Evolutionary conservation across 2,113 vertebrate genomes (phyloP).

Genomic region (Gobius niger): DNA sequence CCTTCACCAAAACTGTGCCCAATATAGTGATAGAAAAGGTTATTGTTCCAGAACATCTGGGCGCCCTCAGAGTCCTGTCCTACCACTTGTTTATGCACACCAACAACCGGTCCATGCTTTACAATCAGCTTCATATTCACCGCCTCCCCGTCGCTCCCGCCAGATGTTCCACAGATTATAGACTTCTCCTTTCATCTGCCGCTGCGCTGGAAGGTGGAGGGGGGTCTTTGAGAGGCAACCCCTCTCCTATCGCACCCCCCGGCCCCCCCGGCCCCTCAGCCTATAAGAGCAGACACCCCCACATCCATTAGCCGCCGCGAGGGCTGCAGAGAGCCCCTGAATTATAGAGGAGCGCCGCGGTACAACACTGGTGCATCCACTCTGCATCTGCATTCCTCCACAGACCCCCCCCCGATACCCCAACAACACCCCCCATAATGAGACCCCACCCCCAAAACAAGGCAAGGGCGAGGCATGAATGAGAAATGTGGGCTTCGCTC

Average conservation of each 20-base stretch:
- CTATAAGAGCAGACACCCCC: constrained; percentile 44
- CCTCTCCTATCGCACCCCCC: constrained; percentile 14
- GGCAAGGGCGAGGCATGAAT: constrained; percentile 37
- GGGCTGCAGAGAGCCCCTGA: constrained; percentile 68
- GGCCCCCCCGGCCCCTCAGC: constrained; percentile 19
- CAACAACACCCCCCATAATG: constrained; percentile 38
- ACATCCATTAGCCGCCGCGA: constrained; percentile 68
- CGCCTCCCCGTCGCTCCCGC: constrained; percentile 35
- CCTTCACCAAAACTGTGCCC: no score
- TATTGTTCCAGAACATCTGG: neutral
- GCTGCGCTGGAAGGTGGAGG: constrained; percentile 9
- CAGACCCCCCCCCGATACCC: constrained; percentile 32
- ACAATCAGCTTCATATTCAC: constrained; percentile 39
- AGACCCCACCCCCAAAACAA: constrained; percentile 13
- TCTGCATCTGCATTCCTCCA: constrained; percentile 69
- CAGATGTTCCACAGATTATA: constrained; percentile 38
- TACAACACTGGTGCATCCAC: constrained; percentile 62
- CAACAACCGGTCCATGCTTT: neutral
- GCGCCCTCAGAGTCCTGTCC: neutral
- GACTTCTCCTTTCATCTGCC: constrained; percentile 45
- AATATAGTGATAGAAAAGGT: no score
- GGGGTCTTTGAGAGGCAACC: constrained; percentile 51
- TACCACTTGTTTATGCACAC: neutral
- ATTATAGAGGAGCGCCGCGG: constrained; percentile 71
- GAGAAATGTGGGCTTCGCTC: constrained; percentile 35